A percentile compares a stretch with the other conserved stretches of the same genome.
Conservation (phyloP, 2,113 vertebrate genomes). For the Cyprinus carpio region DNA sequence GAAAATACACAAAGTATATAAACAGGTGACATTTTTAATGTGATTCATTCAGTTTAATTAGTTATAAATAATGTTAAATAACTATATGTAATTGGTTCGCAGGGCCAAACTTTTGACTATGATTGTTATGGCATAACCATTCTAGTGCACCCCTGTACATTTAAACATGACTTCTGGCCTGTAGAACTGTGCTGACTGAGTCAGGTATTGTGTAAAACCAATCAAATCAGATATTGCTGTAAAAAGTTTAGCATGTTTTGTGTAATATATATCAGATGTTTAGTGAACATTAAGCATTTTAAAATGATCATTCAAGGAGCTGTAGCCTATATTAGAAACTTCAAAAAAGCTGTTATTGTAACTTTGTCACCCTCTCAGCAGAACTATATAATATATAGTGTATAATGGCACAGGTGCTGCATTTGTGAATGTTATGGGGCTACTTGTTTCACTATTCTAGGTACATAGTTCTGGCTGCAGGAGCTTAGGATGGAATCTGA, state of each 20-base stretch:
- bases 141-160: neutral
- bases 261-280: neutral
- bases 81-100: too few relatives aligned
- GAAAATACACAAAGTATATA: neutral
- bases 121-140: neutral
- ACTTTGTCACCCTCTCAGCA: neutral
- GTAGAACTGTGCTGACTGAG: neutral
- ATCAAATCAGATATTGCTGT: neutral
- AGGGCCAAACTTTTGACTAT: neutral
- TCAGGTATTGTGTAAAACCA: neutral
- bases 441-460: neutral
- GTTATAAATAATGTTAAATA: neutral
- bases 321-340: too few relatives aligned
- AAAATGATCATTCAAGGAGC: neutral
- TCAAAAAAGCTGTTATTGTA: neutral
- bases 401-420: neutral
- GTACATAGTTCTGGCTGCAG: neutral
- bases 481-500: constrained; percentile 46
- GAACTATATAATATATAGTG: neutral
- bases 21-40: too few relatives aligned
- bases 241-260: neutral
- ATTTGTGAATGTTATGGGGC: neutral
- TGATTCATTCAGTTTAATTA: neutral
- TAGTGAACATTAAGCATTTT: neutral
- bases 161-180: neutral